Evolutionary conservation across 1,140 invertebrate species (phyloP), one percentile per base, ranked within the genome.

Genomic region (Cotesia typhae): DNA sequence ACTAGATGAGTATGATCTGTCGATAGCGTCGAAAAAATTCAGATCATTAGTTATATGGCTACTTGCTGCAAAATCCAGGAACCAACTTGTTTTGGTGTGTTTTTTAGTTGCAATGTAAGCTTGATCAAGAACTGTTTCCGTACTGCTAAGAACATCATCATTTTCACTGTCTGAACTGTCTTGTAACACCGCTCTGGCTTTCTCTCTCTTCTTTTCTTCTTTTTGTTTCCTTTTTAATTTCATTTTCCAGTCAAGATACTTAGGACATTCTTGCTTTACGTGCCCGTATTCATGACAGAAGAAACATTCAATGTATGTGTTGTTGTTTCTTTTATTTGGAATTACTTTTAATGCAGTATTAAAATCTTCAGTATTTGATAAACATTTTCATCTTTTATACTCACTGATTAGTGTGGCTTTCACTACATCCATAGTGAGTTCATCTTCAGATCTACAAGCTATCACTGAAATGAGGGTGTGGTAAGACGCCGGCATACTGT

Each of bases 1-100:
- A n/a, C 4, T n/a, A 14, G 47, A 51, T 51, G 47, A 9, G 47
- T 51, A 41, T 37, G 63, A 41, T 12, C n/a, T 65, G 0, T 65
- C 63, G 17, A 65, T 65, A n/a, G 7, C 37, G 14, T 65, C 63
- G 17, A 65, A 65, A 14, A 65, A 65, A 41, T 47, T 47, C 2
- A 65, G 38, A 14, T 65, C 55, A 59, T 20, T 20, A 6, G 55
- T 59, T 17, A 59, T 59, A 20, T 59, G 55, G 6, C 12, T 20
- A 35, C 35, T 65, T 65, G 63, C 63, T 41, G 63, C 63, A 4
- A 38, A 65, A 47, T 65, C 63, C 3, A 65, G 14, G 17, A n/a
- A 41, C 63, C 63, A 65, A 6, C 12, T 17, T 12, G 5, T n/a
- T n/a, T 59, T 20, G 17, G 36, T 7, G 38, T 65, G 38, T 4